Base-by-base conservation (phyloP, 1,140 invertebrate genomes). In the Drosophila ohnishii region DNA sequence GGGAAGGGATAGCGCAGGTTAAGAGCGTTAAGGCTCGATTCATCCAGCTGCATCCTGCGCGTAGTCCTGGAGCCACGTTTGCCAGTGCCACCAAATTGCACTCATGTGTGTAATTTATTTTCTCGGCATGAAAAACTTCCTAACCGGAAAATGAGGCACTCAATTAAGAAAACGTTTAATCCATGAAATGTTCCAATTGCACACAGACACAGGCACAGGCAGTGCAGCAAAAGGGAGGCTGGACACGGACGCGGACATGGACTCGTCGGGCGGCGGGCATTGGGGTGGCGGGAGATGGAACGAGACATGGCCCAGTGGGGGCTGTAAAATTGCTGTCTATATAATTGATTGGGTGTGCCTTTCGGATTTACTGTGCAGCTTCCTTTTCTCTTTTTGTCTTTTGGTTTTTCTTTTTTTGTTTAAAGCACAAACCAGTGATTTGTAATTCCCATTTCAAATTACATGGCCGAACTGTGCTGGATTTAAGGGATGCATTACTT, bases 41-140 rank as follows among this genome's bases (percentile, higher is more conserved):
- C 51, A 19, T 51, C 73, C 32, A 42, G 35, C 50, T 69, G 57
- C 58, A 57, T 53, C 73, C 53, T 51, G 55, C 64, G 55, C 64
- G 50, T 69, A 50, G 56, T 77, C 78, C 79, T 75, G 69, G 37
- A 37, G 40, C 55, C 44, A 28, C 69, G 35, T 48, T 59, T 60
- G 28, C 19, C 56, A 37, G 51, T 10, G 50, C 63, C 47, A 67
- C 74, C 82, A 88, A 84, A 88, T 88, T 88, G 84, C 84, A 88
- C 84, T 88, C 84, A 88, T 89, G 84, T 88, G 84, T 88, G 84
- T 88, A 88, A 88, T 88, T 88, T 88, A 88, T 88, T 88, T 89
- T 88, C 78, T 89, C 85, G 77, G 78, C 84, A 87, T 89, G 72
- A 88, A 88, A 88, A 88, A 84, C 85, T 88, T 89, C 80, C 85